A percentile compares a stretch with the other conserved stretches of the same genome.
Conservation (phyloP, 2,888 invertebrate species). For the Tetramorium bicarinatum region DNA sequence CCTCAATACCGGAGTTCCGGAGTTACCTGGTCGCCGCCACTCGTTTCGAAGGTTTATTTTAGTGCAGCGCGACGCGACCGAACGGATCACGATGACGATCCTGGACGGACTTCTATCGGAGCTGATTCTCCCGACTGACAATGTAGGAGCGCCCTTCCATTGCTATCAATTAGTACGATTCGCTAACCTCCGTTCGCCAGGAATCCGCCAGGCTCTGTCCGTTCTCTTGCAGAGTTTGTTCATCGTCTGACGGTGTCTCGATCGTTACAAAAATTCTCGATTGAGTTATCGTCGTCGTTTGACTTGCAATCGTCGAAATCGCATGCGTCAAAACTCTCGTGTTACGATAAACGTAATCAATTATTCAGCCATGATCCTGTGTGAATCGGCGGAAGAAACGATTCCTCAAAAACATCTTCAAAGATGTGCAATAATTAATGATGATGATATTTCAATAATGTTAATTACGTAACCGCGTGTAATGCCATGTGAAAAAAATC, state of each 20-base stretch:
- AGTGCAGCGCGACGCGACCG: conserved; percentile 53
- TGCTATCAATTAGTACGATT: conserved; percentile 78
- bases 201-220: conserved; percentile 57
- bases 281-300: conserved; percentile 37
- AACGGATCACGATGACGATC: conserved; percentile 46
- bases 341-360: not conserved
- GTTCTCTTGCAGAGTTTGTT: conserved; percentile 38
- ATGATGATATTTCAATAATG: not conserved
- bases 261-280: conserved; percentile 42
- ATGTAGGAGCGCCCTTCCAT: conserved; percentile 76
- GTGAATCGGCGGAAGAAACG: not conserved
- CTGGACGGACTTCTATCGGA: conserved; percentile 60
- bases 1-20: conserved; percentile 50
- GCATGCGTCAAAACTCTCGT: not conserved
- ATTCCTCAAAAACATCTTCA: not conserved
- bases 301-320: not conserved
- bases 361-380: not conserved
- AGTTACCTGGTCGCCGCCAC: conserved; percentile 51
- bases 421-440: not conserved
- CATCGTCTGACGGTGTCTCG: conserved; percentile 34
- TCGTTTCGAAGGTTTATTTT: conserved; percentile 78
- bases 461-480: not conserved
- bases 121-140: conserved; percentile 71
- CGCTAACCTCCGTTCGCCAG: conserved; percentile 64
- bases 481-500: not conserved